These are phyloP conservation scores for Botrylloides violaceus DNA, from an alignment of 23 tunicate species.

Conservation along the genomic window DNA sequence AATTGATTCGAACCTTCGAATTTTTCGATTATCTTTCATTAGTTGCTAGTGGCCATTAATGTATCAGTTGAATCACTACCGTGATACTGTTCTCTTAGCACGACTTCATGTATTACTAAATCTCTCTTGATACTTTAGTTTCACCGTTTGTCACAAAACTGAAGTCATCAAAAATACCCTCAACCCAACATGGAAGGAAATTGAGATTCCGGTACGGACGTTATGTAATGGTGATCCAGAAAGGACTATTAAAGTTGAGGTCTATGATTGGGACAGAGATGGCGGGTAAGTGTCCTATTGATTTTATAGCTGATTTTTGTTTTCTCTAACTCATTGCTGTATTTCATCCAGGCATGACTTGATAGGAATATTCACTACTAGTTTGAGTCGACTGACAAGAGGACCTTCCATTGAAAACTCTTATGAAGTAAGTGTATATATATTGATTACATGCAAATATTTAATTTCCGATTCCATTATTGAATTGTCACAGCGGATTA, in stretches of 20 bases:
- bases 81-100: too few species aligned
- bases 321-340: background rate
- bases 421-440: constrained; percentile 47
- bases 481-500: too few species aligned
- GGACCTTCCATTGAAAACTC: constrained; percentile 75
- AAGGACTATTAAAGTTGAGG: constrained; percentile 87
- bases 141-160: constrained; percentile 82
- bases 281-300: constrained; percentile 51
- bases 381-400: constrained; percentile 30
- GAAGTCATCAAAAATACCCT: constrained; percentile 74
- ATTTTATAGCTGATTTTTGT: too few species aligned
- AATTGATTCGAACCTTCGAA: too few species aligned
- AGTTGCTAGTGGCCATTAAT: too few species aligned
- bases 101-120: too few species aligned
- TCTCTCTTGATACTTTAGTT: constrained; percentile 60
- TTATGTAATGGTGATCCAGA: constrained; percentile 85
- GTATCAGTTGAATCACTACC: too few species aligned
- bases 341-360: constrained; percentile 58
- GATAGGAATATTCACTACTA: constrained; percentile 73
- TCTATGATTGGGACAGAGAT: constrained; percentile 87
- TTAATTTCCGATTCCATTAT: too few species aligned
- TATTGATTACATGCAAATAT: too few species aligned
- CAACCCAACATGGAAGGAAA: constrained; percentile 70
- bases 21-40: too few species aligned
- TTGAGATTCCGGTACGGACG: constrained; percentile 54